These are phyloP conservation scores for Cossypha caffra DNA, from an alignment of 2,797 vertebrate genomes.

Conservation along the genomic window DNA sequence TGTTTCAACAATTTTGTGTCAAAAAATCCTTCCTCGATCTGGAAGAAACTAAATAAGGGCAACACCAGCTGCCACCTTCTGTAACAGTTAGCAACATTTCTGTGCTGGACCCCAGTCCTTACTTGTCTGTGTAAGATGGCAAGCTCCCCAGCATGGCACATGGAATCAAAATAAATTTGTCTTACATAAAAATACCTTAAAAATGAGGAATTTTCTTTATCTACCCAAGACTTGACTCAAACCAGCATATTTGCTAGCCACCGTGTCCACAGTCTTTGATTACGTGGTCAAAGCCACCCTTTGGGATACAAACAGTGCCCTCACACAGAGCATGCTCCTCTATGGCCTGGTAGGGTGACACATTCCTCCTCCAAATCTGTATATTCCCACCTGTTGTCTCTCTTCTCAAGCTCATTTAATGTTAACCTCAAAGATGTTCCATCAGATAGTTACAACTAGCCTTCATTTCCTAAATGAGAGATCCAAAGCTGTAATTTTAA, in stretches of 20 bases:
- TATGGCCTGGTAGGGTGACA: neutral
- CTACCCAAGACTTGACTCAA: neutral
- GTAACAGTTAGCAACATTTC: neutral
- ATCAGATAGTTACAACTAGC: neutral
- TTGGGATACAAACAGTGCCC: no score
- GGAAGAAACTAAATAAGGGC: neutral
- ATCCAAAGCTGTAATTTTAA: neutral
- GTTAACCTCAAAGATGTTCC: neutral
- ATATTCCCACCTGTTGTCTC: neutral
- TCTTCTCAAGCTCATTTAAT: neutral
- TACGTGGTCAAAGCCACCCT: neutral
- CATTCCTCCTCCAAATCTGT: neutral
- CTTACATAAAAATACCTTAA: neutral
- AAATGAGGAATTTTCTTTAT: neutral
- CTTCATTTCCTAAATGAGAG: neutral
- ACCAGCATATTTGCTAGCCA: neutral
- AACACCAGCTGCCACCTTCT: neutral
- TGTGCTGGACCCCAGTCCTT: neutral
- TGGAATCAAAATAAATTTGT: neutral
- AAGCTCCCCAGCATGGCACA: neutral
- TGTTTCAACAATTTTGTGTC: neutral
- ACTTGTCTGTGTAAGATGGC: fast-evolving
- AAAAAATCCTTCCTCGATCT: neutral
- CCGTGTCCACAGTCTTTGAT: neutral
- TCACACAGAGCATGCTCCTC: neutral